phyloP scores from a whole-genome alignment of 2,797 vertebrate species.

The Rallus crepitans region DNA sequence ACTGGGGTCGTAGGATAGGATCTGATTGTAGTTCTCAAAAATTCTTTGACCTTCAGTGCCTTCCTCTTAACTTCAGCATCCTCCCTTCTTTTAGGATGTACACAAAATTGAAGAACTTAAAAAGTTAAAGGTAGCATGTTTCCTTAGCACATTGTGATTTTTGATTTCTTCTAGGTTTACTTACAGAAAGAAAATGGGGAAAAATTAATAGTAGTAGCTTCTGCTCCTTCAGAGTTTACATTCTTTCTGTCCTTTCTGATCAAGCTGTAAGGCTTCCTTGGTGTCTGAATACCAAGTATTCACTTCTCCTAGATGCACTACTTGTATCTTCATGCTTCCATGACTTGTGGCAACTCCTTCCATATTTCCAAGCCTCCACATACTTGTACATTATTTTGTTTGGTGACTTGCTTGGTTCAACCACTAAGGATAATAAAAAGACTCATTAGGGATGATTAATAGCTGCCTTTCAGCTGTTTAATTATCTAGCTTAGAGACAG shows the following conservation, averaged over 20 bases:
- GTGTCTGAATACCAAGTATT: not conserved
- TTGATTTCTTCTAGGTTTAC: not conserved
- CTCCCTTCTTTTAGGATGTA: not conserved
- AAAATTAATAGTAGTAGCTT: not conserved
- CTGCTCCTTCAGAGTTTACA: not conserved
- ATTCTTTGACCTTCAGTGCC: not conserved
- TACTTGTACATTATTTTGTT: not conserved
- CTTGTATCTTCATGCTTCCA: not conserved
- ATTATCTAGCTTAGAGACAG: slow-evolving; percentile 5
- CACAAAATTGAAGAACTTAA: not conserved
- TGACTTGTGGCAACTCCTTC: not conserved
- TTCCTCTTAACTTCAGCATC: not conserved
- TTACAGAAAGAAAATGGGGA: not conserved
- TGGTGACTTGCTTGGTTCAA: not conserved
- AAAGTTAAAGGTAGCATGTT: not conserved
- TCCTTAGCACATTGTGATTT: not conserved
- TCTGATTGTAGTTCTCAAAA: not conserved
- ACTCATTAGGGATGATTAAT: slow-evolving; percentile 1
- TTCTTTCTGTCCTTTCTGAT: not conserved
- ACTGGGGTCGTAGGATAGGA: not conserved
- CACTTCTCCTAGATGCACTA: not conserved
- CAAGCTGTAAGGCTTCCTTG: not conserved
- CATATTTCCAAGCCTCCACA: not conserved
- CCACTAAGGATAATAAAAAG: not conserved
- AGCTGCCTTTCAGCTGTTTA: slow-evolving; percentile 30